These are phyloP conservation scores for Rhinichthys osculus DNA, from an alignment of 2,797 vertebrate genomes.

Conservation along the genomic window DNA sequence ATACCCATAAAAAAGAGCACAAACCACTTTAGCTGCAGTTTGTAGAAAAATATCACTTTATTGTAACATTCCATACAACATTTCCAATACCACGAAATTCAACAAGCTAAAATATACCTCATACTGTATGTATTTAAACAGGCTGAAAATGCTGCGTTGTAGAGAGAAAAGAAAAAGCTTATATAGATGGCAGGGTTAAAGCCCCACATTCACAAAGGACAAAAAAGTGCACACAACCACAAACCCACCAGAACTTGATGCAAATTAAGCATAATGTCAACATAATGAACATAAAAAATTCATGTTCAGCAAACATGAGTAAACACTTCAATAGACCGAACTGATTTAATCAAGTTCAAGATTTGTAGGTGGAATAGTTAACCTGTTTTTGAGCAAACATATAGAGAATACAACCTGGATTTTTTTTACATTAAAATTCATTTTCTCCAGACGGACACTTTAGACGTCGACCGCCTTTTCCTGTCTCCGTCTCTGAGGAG, in stretches of 20 bases:
- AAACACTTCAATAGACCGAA: constrained; percentile 8
- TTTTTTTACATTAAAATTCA: constrained; percentile 22
- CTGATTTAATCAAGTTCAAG: constrained; percentile 14
- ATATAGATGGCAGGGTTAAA: constrained; percentile 63
- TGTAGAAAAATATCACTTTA: constrained; percentile 97
- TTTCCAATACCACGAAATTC: constrained; percentile 90
- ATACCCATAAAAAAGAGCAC: constrained; percentile 8
- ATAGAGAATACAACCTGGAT: constrained; percentile 3
- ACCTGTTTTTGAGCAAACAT: constrained; percentile 8
- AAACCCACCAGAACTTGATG: constrained; percentile 46
- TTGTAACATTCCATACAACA: constrained; percentile 95
- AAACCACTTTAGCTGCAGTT: constrained; percentile 62
- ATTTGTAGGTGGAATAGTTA: not conserved
- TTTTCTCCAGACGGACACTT: constrained; percentile 37
- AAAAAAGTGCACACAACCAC: constrained; percentile 65
- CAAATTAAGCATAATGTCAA: constrained; percentile 44
- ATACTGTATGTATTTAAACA: constrained; percentile 70
- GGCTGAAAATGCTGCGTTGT: constrained; percentile 69
- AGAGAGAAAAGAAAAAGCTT: constrained; percentile 64
- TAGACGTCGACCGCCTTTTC: constrained; percentile 6
- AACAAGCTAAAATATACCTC: constrained; percentile 83
- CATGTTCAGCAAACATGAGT: constrained; percentile 26
- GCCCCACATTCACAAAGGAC: constrained; percentile 65
- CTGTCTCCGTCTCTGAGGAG: constrained; percentile 70
- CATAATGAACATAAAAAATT: constrained; percentile 31